Percentiles rank a stretch among this genome's conserved stretches.
Conservation (phyloP, 2,888 invertebrate genomes). For the Watsonalla binaria region DNA sequence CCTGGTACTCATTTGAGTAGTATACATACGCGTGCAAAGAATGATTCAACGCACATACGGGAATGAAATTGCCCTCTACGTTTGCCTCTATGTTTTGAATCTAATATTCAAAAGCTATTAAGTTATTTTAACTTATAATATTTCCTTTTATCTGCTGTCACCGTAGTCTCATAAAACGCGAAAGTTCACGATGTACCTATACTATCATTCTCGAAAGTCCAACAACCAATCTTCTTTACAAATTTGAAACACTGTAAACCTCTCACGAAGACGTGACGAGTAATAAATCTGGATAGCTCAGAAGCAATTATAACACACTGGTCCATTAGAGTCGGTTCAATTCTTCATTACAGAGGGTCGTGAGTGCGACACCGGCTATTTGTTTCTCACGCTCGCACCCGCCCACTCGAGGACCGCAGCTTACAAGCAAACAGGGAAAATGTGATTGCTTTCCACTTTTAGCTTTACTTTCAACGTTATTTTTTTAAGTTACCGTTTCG, state of each 20-base stretch:
- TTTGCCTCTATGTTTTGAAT: no score
- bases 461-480: not conserved
- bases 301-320: conserved; percentile 47
- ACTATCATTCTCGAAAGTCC: no score
- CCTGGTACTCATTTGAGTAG: no score
- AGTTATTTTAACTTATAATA: no score
- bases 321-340: conserved; percentile 33
- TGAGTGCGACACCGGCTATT: conserved; percentile 59
- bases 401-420: conserved; percentile 48
- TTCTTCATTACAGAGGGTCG: conserved; percentile 40
- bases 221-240: not conserved
- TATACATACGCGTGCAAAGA: not conserved
- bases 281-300: conserved; percentile 45
- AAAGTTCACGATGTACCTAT: no score
- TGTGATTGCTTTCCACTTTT: conserved; percentile 20
- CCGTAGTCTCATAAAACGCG: no score
- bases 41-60: not conserved
- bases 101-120: no score
- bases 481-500: not conserved
- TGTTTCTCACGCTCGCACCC: conserved; percentile 74
- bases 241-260: conserved; percentile 9
- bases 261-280: conserved; percentile 27
- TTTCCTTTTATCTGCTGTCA: no score
- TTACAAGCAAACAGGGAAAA: conserved; percentile 41
- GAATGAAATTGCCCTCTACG: no score